Base-by-base conservation (phyloP, 1,140 invertebrate species). In the Triops longicaudatus region DNA sequence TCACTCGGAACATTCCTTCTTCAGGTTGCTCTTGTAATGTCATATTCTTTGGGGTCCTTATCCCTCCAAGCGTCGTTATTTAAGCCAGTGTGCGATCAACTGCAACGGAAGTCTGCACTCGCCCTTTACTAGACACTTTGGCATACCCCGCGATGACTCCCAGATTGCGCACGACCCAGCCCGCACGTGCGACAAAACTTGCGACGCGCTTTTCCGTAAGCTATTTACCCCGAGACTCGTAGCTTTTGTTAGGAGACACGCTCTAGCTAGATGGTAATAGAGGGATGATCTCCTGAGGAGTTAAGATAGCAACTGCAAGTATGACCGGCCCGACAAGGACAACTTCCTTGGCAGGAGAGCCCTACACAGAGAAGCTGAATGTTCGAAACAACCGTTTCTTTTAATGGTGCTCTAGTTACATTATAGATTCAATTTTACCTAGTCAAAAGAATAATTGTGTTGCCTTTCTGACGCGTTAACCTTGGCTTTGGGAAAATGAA, bases 111-210 rank as follows among this genome's bases (percentile, higher is more conserved):
- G 50, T 63, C 50, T 63, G 50, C 50, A 63, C 50, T 63, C 10
- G 31, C 7, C 22, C 50, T 63, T 63, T 63, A 63, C 50, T 63
- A 63, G 50, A 7, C 7, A 37, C 50, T 63, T 63, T 22, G 3
- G 50, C 17, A 22, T 63, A 63, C 17, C n/a, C 50, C 50, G 50
- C 50, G 50, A 63, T 63, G 50, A 63, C 10, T 63, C 22, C 50
- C 50, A 63, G 50, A 63, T 63, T 63, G 50, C 50, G 50, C 50
- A 63, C 50, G 50, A 63, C 50, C 50, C 50, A 63, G 14, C 50
- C 50, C 50, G 50, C 50, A 63, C 50, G 50, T 63, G 50, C 50
- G 14, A 63, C 14, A 1, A 14, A 17, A 63, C 44, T 63, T n/a
- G 44, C 44, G 14, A 22, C 44, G 50, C 1, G 17, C 50, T 63